Evolutionary conservation across 1,140 invertebrate genomes (phyloP).

Genomic region (Drosophila parvula): DNA sequence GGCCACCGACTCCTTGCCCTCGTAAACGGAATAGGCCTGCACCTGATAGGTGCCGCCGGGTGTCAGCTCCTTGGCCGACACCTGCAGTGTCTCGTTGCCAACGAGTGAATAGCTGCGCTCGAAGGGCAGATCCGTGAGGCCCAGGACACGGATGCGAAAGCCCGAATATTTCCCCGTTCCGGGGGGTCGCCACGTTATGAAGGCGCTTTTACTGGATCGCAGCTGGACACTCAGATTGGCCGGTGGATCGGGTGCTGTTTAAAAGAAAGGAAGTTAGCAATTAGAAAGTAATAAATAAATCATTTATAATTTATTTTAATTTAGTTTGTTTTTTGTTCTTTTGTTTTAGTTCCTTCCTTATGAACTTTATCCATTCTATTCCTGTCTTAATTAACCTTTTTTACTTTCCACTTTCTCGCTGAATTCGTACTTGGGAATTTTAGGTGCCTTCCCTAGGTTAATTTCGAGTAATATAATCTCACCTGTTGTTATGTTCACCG

Average conservation of each 20-base stretch:
- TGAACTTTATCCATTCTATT: no score
- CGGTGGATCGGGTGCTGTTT: constrained; percentile 93
- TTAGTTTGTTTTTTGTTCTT: no score
- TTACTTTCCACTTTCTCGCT: no score
- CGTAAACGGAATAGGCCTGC: constrained; percentile 94
- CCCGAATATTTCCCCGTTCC: constrained; percentile 90
- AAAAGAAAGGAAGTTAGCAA: neutral
- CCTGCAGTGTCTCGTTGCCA: constrained; percentile 87
- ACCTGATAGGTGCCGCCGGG: constrained; percentile 93
- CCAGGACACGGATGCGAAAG: constrained; percentile 90
- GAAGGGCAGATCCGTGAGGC: constrained; percentile 86
- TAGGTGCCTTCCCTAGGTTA: neutral
- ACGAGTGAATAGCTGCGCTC: constrained; percentile 88
- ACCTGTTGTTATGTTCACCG: constrained; percentile 94
- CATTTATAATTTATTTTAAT: neutral
- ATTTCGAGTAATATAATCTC: constrained; percentile 41
- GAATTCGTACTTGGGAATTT: neutral
- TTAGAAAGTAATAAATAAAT: neutral
- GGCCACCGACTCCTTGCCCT: constrained; percentile 94
- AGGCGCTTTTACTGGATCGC: constrained; percentile 91
- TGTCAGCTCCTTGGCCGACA: constrained; percentile 92
- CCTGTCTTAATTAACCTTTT: neutral
- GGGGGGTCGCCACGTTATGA: constrained; percentile 93
- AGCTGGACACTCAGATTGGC: constrained; percentile 92
- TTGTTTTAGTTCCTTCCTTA: neutral